Evolutionary conservation across 1,140 invertebrate species (phyloP).

Genomic region (Saccostrea glomerata): DNA sequence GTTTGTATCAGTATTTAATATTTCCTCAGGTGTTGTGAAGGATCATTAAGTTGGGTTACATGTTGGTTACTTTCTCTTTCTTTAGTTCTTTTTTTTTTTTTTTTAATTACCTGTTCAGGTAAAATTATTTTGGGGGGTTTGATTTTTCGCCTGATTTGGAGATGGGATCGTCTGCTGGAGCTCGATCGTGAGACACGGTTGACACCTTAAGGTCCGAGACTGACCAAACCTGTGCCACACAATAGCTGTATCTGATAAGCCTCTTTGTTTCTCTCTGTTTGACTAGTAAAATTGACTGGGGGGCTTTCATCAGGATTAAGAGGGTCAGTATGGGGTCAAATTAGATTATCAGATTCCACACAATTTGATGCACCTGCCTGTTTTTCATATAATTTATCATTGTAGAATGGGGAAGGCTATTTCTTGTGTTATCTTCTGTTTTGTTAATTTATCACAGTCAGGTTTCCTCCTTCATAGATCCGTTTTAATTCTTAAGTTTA

Average conservation of each 20-base stretch:
- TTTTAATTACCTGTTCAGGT: neutral
- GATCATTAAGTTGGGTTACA: conserved; percentile 26
- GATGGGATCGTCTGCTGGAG: conserved; percentile 12
- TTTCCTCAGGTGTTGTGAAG: neutral
- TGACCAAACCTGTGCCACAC: conserved; percentile 34
- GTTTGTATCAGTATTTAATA: conserved; percentile 5
- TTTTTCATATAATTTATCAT: conserved; percentile 31
- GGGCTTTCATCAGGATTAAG: conserved; percentile 42
- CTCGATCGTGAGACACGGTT: conserved; percentile 2
- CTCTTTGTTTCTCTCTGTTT: conserved; percentile 42
- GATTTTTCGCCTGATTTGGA: neutral
- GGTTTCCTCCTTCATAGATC: neutral
- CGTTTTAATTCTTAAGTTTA: neutral
- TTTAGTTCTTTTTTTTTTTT: neutral
- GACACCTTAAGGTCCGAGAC: conserved; percentile 6
- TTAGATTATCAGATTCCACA: conserved; percentile 38
- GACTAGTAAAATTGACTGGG: conserved; percentile 38
- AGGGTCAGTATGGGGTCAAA: conserved; percentile 36
- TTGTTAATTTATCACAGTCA: neutral
- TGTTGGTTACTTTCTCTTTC: conserved; percentile 24
- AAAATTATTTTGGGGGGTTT: neutral
- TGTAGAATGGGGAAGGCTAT: neutral
- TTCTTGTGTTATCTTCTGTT: neutral
- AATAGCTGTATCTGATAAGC: conserved; percentile 34
- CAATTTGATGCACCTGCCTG: conserved; percentile 25